phyloP scores from a whole-genome alignment of 2,113 vertebrate species.

The Theristicus caerulescens region DNA sequence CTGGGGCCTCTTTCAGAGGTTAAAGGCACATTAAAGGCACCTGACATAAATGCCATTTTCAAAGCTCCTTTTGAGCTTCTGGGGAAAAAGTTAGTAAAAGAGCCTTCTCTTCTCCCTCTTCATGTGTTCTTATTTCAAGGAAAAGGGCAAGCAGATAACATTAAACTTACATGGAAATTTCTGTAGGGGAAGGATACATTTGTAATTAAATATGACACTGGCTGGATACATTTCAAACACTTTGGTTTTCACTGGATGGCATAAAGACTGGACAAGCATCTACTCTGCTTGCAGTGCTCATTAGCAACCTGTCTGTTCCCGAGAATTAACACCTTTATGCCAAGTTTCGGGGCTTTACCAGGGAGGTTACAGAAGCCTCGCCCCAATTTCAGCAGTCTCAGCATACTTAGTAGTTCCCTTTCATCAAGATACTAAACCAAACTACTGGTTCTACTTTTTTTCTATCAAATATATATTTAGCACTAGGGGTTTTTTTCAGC shows the following conservation, averaged over 20 bases:
- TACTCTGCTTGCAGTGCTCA: neutral
- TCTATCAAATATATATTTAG: constrained; percentile 35
- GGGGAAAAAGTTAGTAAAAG: neutral
- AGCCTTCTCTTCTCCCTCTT: neutral
- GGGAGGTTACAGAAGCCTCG: neutral
- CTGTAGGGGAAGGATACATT: neutral
- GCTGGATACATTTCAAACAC: neutral
- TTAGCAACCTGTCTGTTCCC: neutral
- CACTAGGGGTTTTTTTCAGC: neutral
- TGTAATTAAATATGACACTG: neutral
- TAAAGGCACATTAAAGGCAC: neutral
- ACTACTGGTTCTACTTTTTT: neutral
- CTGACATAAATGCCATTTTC: neutral
- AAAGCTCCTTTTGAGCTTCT: neutral
- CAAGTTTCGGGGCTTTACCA: neutral
- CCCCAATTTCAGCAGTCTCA: neutral
- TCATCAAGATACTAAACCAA: neutral
- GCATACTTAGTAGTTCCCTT: rapidly evolving
- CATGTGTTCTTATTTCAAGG: neutral
- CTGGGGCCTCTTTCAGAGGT: neutral
- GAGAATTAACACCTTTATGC: neutral
- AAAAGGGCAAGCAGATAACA: neutral
- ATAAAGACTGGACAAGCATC: neutral
- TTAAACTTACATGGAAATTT: neutral
- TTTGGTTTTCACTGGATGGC: neutral